phyloP scores from a whole-genome alignment of 2,113 vertebrate species.

The Poecile atricapillus region DNA sequence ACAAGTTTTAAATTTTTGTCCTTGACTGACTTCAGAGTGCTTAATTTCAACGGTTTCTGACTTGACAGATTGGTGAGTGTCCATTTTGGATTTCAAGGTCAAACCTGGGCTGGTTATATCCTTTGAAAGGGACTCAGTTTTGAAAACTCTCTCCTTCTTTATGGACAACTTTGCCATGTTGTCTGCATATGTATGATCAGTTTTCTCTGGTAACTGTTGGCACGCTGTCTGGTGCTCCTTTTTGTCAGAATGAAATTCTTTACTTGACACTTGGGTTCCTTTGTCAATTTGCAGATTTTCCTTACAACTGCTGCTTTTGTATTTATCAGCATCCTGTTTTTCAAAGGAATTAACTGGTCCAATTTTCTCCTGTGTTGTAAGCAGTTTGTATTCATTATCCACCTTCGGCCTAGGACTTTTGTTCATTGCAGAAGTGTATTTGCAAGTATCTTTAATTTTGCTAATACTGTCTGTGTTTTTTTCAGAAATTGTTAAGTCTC shows the following conservation, averaged over 20 bases:
- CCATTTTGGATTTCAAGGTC: background rate
- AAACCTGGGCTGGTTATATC: background rate
- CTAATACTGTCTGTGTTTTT: background rate
- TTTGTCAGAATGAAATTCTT: background rate
- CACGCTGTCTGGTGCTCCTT: background rate
- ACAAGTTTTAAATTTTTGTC: background rate
- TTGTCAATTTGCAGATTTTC: background rate
- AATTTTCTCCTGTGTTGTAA: background rate
- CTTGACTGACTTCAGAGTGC: background rate
- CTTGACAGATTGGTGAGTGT: background rate
- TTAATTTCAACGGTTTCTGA: constrained; percentile 33
- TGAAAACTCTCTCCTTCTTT: background rate
- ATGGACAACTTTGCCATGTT: background rate
- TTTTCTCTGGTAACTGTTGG: background rate
- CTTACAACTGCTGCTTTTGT: background rate
- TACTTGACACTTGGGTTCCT: background rate
- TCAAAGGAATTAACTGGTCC: background rate
- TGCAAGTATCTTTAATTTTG: background rate
- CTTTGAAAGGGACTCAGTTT: background rate
- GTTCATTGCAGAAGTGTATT: background rate
- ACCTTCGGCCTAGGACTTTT: background rate
- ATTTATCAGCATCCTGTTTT: background rate
- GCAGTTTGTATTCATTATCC: background rate
- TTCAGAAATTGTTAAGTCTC: background rate
- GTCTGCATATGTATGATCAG: background rate